These are phyloP conservation scores for Athetis lepigone DNA, from an alignment of 2,888 invertebrate species.

Conservation along the genomic window DNA sequence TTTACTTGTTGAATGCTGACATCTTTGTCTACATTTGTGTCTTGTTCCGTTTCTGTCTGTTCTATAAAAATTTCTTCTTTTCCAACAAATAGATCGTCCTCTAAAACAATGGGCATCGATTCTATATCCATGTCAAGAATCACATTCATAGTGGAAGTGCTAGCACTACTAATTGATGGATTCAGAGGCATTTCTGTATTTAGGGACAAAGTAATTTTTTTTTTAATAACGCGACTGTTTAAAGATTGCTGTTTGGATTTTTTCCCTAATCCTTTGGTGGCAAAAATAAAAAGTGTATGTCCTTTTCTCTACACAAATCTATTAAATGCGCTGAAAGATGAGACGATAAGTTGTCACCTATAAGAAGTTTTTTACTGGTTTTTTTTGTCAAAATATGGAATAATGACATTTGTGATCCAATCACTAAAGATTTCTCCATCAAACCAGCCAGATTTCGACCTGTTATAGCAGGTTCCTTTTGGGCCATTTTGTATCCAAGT, in stretches of 20 bases:
- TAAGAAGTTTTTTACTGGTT: constrained; percentile 65
- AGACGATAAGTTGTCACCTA: constrained; percentile 74
- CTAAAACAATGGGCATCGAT: constrained; percentile 34
- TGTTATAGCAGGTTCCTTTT: constrained; percentile 36
- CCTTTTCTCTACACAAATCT: constrained; percentile 66
- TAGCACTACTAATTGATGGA: constrained; percentile 28
- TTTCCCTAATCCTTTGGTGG: constrained; percentile 62
- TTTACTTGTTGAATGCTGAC: constrained; percentile 28
- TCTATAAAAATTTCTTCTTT: constrained; percentile 27
- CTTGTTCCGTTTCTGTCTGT: constrained; percentile 30
- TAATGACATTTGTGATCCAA: constrained; percentile 36
- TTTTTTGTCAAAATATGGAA: constrained; percentile 59
- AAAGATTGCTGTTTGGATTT: constrained; percentile 23
- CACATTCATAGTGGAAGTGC: constrained; percentile 31
- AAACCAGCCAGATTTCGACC: constrained; percentile 64
- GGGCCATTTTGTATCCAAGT: constrained; percentile 76
- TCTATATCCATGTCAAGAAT: constrained; percentile 33
- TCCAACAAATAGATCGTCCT: constrained; percentile 30
- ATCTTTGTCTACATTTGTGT: constrained; percentile 32
- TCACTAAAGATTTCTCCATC: constrained; percentile 69
- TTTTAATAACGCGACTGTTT: constrained; percentile 21
- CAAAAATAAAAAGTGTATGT: constrained; percentile 73
- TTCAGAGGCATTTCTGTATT: constrained; percentile 28
- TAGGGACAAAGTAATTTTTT: constrained; percentile 23
- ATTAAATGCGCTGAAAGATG: constrained; percentile 68